Evolutionary conservation across 2,888 invertebrate species (phyloP), one percentile per base, ranked within the genome.

Genomic region (Lysandra bellargus): DNA sequence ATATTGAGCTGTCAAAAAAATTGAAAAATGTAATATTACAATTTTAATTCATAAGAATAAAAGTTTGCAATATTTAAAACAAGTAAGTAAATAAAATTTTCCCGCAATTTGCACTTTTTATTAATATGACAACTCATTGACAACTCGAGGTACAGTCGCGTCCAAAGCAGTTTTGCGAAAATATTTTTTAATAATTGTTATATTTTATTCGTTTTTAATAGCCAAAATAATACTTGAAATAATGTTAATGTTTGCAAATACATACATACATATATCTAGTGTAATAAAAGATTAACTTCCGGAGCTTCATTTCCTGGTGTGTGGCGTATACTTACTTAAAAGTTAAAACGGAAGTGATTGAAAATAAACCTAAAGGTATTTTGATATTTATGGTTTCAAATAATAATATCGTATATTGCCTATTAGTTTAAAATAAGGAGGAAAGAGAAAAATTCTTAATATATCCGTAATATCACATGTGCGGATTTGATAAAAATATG

Each of bases 401-500:
- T 53, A 14, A 40, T 5, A 49, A 49, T 9, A 12, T 49, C 9
- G 12, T 14, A 53, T 0, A 53, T 14, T 53, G 12, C 1, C 53
- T 53, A 53, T 14, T 53, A 9, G 3, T 53, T 4, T 53, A 53
- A 14, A 53, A 14, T 53, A 53, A 53, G 14, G 53, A 53, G 14
- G 53, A 53, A 53, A 53, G 14, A 53, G 14, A 12, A 53, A 53
- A 53, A 53, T 53, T 53, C 17, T 17, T 17, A 57, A 49, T 44
- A 49, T 49, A 49, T 14, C 33, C 14, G 17, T 69, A 37, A 33
- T 37, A 33, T 14, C 33, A 69, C 69, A 69, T 69, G 33, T 37
- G 69, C 33, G 5, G 69, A 37, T 69, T 69, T 69, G 69, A 69
- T 69, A 69, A 37, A 69, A 37, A 33, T 69, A 37, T 74, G 74